Evolutionary conservation across 2,797 vertebrate genomes (phyloP), one percentile per base, ranked within the genome.

Genomic region (Acipenser ruthenus): DNA sequence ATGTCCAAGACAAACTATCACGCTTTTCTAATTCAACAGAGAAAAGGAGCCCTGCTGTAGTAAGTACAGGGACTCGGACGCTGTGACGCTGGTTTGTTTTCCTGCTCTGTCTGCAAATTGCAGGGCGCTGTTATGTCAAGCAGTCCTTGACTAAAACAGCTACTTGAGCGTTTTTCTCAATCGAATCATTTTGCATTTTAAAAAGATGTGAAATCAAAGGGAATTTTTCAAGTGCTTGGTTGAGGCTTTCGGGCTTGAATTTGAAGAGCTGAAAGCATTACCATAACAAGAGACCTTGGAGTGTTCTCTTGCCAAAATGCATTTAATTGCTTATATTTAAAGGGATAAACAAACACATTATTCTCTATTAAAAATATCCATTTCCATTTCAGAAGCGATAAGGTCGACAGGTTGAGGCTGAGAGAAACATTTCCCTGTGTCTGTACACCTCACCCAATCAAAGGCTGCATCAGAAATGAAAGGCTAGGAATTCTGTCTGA

Each of bases 131-230:
- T 58, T 58, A 58, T 58, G 55, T 58, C 55, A 58, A 58, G 55
- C 55, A 58, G 55, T 13, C 55, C 55, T 58, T n/a, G 55, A 58
- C n/a, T 58, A 58, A 58, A 58, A 58, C 55, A 11, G 55, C 10
- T 13, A 58, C 55, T 58, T 58, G 12, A 58, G 55, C 55, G 2
- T n/a, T n/a, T n/a, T n/a, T 55, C 55, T 58, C 55, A 58, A 58
- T 58, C 10, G 12, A 11, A 58, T 58, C 3, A 58, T 58, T 58
- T 58, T 58, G 55, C 55, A 58, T 58, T 11, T 58, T 58, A 11
- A 58, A 58, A 58, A 58, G 55, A 3, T 11, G 10, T 11, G 12
- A 58, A 58, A 13, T 58, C 11, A 13, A 58, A 58, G 55, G 55
- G 55, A 58, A 58, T 11, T 11, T 58, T 13, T 58, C 15, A 13